Percentiles rank a stretch among this genome's conserved stretches.
Conservation (phyloP, 2,113 vertebrate species). For the Platichthys flesus region DNA sequence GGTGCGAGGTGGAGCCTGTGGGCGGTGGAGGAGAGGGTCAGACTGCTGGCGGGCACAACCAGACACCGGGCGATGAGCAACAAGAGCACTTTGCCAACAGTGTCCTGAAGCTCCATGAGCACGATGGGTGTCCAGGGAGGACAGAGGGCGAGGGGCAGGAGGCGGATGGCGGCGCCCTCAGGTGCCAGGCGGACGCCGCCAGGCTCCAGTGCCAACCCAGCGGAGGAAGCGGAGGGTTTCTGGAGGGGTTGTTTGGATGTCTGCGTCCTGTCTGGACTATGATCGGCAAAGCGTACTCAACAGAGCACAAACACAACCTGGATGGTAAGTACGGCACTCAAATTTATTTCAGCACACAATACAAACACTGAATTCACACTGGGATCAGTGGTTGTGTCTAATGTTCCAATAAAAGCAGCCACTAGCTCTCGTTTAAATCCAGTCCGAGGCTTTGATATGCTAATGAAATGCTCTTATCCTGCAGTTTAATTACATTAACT, state of each 20-base stretch:
- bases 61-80: constrained; percentile 88
- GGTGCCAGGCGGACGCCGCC: constrained; percentile 74
- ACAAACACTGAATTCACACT: not conserved
- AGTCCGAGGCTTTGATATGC: constrained; percentile 54
- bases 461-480: constrained; percentile 61
- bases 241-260: constrained; percentile 94
- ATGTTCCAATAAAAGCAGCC: constrained; percentile 30
- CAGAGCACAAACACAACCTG: constrained; percentile 91
- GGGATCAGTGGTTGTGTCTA: constrained; percentile 25
- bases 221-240: constrained; percentile 89
- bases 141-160: constrained; percentile 76
- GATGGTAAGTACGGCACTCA: constrained; percentile 83
- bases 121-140: constrained; percentile 78
- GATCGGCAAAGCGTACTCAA: constrained; percentile 95
- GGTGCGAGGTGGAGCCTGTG: constrained; percentile 72
- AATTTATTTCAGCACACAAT: not conserved
- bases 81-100: constrained; percentile 91
- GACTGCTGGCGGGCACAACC: constrained; percentile 71
- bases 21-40: constrained; percentile 66
- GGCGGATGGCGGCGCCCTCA: constrained; percentile 61
- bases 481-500: constrained; percentile 71
- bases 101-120: constrained; percentile 90
- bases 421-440: constrained; percentile 40
- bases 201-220: constrained; percentile 89
- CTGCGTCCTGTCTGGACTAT: constrained; percentile 95